Base-by-base conservation (phyloP, 2,797 vertebrate species). In the Girardinus metallicus region DNA sequence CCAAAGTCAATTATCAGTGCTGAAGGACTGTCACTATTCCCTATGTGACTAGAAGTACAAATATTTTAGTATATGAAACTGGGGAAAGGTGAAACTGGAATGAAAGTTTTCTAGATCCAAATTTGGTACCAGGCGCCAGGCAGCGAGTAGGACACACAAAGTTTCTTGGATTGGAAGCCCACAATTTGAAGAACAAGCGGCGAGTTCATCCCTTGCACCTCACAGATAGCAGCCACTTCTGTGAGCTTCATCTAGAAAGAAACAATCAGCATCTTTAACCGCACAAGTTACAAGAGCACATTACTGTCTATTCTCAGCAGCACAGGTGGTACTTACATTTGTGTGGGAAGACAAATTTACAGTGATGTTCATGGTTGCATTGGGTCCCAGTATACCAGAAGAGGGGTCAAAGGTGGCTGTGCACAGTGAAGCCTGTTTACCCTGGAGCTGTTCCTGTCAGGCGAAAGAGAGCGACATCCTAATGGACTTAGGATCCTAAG, bases 1-100 rank as follows among this genome's bases (percentile, higher is more conserved):
- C 97, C 97, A 13, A 99, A 99, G 88, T 99, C 95, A 76, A 99
- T 87, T 9, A 86, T 76, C 80, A 96, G 90, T 1, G 87, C 75
- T 47, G 87, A 53, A 0, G 36, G 51, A n/a, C 39, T 86, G 44
- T 79, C 80, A 1, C 87, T 76, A 15, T 72, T 81, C 74, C 75
- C 68, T 7, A 74, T 64, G 53, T 80, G 64, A 71, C 97, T 97
- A 62, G 51, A 79, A 15, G n/a, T 26, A 34, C 0, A 5, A 7
- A 31, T 13, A 34, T 34, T 29, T 73, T 23, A 39, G 21, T 55
- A 3, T 47, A 13, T 44, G 31, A 34, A 29, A 34, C 0, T 1
- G 49, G 72, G 51, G n/a, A 53, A 3, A 21, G 43, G 10, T 55
- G 31, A 29, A 34, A 34, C 1, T 2, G 44, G 75, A 53, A 3